A percentile compares a stretch with the other conserved stretches of the same genome.
Evolutionary conservation across 2,888 invertebrate species (phyloP).

Genomic region (Cryptocephalus primarius): DNA sequence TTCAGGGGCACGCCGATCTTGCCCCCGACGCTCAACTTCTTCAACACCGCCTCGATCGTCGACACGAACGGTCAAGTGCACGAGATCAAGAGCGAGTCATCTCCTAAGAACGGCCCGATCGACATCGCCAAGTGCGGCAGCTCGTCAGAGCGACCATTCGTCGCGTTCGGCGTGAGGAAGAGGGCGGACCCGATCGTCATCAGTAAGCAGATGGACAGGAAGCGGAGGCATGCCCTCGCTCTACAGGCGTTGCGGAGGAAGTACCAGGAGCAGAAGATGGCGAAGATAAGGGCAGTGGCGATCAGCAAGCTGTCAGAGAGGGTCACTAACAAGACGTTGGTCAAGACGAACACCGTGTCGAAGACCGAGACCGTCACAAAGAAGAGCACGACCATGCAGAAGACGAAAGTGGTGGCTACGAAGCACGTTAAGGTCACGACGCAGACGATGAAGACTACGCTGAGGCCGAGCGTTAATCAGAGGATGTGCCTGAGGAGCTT

Average conservation of each 20-base stretch:
- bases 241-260: constrained; percentile 48
- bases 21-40: constrained; percentile 62
- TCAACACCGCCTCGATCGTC: constrained; percentile 42
- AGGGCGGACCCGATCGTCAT: constrained; percentile 41
- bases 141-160: constrained; percentile 34
- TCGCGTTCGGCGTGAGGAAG: constrained; percentile 47
- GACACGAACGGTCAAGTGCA: constrained; percentile 31
- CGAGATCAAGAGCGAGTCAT: constrained; percentile 28
- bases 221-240: constrained; percentile 36
- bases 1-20: constrained; percentile 65
- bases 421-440: constrained; percentile 34
- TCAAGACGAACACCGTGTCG: constrained; percentile 40
- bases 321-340: constrained; percentile 34
- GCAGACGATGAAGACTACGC: constrained; percentile 25
- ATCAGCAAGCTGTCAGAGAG: constrained; percentile 37
- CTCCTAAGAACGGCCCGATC: constrained; percentile 30
- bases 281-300: constrained; percentile 40
- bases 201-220: constrained; percentile 36
- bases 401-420: constrained; percentile 32
- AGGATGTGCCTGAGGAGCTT: constrained; percentile 39
- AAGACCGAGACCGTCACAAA: constrained; percentile 34
- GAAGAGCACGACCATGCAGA: constrained; percentile 28
- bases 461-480: constrained; percentile 25
- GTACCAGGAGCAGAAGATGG: constrained; percentile 50
- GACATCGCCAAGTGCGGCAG: constrained; percentile 27